Evolutionary conservation across 2,888 invertebrate species (phyloP).

Genomic region (Oligia strigilis): DNA sequence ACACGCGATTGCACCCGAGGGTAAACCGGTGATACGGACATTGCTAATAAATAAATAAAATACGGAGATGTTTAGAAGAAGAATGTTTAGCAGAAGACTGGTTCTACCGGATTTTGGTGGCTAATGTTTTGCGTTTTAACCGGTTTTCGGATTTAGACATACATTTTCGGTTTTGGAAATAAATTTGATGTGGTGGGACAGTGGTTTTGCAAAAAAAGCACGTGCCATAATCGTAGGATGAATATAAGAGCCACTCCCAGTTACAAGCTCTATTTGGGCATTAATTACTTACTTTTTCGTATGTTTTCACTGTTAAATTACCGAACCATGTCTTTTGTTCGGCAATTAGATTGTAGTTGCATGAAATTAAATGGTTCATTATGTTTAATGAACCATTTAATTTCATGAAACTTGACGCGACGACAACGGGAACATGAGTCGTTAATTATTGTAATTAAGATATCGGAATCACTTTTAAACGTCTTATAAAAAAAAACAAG

Average conservation of each 20-base stretch:
- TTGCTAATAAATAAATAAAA: neutral
- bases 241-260: neutral
- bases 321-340: neutral
- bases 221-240: neutral
- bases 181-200: neutral
- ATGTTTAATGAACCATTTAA: too few relatives aligned
- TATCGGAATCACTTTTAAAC: neutral
- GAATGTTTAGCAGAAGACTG: neutral
- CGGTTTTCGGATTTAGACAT: neutral
- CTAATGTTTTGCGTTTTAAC: neutral
- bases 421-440: too few relatives aligned
- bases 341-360: neutral
- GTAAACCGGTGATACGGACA: constrained; percentile 1
- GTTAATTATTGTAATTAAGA: too few relatives aligned
- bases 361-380: neutral
- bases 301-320: neutral
- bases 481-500: neutral
- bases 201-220: neutral
- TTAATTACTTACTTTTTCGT: neutral
- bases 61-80: neutral
- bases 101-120: neutral
- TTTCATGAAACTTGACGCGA: too few relatives aligned
- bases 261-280: too few relatives aligned
- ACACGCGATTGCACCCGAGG: constrained; percentile 49
- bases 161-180: neutral